A percentile compares a stretch with the other conserved stretches of the same genome.
Evolutionary conservation across 2,797 vertebrate genomes (phyloP).

Genomic region (Glossophaga mutica): DNA sequence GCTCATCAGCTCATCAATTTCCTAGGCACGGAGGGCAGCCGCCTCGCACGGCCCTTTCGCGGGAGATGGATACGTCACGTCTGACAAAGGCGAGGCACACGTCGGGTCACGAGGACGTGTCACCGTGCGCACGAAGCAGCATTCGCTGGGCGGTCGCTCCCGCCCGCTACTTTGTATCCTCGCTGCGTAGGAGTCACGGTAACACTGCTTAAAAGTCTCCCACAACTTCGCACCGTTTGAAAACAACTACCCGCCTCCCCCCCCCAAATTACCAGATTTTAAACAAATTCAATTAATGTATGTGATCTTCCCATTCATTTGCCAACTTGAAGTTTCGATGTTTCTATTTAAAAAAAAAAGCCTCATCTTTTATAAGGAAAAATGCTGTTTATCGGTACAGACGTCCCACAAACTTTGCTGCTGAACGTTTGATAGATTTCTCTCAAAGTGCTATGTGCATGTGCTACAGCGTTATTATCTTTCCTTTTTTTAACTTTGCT

Average conservation of each 20-base stretch:
- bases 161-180: neutral
- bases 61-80: neutral
- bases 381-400: neutral
- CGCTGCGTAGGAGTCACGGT: neutral
- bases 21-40: neutral
- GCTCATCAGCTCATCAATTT: constrained; percentile 67
- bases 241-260: neutral
- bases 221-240: neutral
- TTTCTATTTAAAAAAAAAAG: neutral
- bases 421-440: neutral
- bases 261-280: neutral
- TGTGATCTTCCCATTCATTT: neutral
- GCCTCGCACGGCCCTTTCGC: neutral
- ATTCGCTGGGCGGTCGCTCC: neutral
- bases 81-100: neutral
- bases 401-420: neutral
- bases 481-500: neutral
- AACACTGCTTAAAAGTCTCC: neutral
- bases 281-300: neutral
- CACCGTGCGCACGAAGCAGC: accelerated
- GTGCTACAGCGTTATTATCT: accelerated
- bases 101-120: accelerated
- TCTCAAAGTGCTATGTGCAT: neutral
- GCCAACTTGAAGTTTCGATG: neutral
- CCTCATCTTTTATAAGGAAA: neutral